Evolutionary conservation across 37 sponge, comb jelly and placozoan genomes (phyloP), one percentile per base, ranked within the genome.

Genomic region (Aplysina aerophoba): DNA sequence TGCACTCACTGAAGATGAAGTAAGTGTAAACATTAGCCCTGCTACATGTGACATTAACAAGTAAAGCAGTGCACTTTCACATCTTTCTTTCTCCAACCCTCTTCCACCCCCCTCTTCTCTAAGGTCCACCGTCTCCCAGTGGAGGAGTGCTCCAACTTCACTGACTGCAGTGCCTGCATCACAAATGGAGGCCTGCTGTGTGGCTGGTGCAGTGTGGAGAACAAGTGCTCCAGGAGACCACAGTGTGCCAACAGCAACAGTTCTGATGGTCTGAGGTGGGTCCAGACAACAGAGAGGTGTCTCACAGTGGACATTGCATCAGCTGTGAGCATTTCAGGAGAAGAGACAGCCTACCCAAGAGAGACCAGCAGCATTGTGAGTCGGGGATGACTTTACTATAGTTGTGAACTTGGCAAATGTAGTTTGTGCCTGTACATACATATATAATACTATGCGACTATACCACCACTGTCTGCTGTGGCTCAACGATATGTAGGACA

Each of bases 121-220:
- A n/a, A 92, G 89, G 86, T 92, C 13, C 19, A 80, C 24, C 75
- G 58, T 36, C 28, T 88, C 40, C 85, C 85, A 15, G 22, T 88
- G 14, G 92, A 88, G 62, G 77, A 62, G 66, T 92, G 92, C 61
- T 82, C 86, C 37, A 67, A 55, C 31, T 61, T 54, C 33, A 68
- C 79, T 6, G 58, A 84, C 72, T 92, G 92, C 62, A 37, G 35
- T 28, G 37, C 66, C 55, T 92, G 92, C 61, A 54, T 75, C 30
- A 85, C 31, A 30, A 8, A 22, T 0, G 58, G 59, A 53, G 22
- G 81, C 8, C 55, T 27, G 28, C 83, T 95, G 78, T 95, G 96
- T 88, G 96, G 96, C 12, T 95, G 96, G 96, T 95, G 96, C 88
- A 84, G 73, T 28, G 84, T 95, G 58, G 93, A 95, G 89, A 88